Evolutionary conservation across 37 sponge, comb jelly and placozoan genomes (phyloP), one percentile per base, ranked within the genome.

Genomic region (Amphimedon queenslandica): DNA sequence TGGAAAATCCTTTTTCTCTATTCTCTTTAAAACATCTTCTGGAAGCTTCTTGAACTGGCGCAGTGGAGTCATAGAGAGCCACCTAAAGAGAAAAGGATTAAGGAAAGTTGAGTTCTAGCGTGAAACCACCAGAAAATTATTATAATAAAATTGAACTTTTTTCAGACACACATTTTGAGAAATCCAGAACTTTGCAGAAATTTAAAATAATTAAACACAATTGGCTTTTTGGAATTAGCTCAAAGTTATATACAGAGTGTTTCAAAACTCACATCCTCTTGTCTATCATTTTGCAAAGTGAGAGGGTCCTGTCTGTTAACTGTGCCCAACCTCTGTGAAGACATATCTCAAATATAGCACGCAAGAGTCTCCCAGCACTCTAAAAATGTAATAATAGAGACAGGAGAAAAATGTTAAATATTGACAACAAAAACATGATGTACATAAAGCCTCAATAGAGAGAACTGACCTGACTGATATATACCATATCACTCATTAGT

Each of bases 11-110:
- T 95, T 95, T 83, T 95, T 95, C 85, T 98, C 99, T 51, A 98
- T 88, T 79, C 92, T 89, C 47, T 85, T 79, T 34, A 95, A 74
- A 3, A 98, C 95, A 75, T 98, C 99, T 40, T 89, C 90, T 18
- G 99, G 90, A 18, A 98, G 84, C 71, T 91, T 94, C 91, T 85
- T 89, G 72, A 98, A 98, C 88, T 98, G 99, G 28, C 96, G 77
- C 32, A 98, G 88, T 4, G 99, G 99, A 63, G 89, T 92, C 99
- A 98, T 98, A 2, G 96, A 95, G 30, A 83, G 87, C 99, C 99
- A 98, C 94, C 94, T 94, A 43, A 36, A 51, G n/a, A 32, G 40
- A 27, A 3, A 47, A 47, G 13, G 8, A 47, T 47, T 47, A 47
- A 47, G 13, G 13, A 8, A 47, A 47, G n/a, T n/a, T n/a, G n/a